Evolutionary conservation across 1,140 invertebrate genomes (phyloP), one percentile per base, ranked within the genome.

Genomic region (Palaemon carinicauda): DNA sequence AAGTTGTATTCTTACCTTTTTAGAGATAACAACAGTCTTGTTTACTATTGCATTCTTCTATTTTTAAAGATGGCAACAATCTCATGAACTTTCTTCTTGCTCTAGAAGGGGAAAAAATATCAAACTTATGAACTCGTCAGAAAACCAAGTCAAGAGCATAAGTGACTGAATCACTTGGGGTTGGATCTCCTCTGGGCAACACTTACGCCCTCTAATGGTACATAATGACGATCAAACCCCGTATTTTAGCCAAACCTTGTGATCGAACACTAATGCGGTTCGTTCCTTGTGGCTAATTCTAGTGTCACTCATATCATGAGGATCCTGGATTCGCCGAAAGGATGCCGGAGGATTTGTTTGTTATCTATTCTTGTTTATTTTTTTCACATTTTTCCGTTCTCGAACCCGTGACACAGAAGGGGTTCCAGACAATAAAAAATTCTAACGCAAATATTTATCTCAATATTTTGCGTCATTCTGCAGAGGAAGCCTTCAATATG

Each of bases 171-270:
- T 27, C 65, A 69, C 65, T 69, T 69, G 65, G 65, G 65, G 29
- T 69, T 69, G 65, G 29, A 69, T 24, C 65, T 69, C 65, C 65
- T n/a, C 24, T 21, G n/a, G 65, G 77, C 77, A 51, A 53, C 77
- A 79, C 51, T 79, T 69, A 69, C 29, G 29, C 65, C 24, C 65
- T 69, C 65, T 69, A 69, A 69, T 69, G 65, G 65, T 31, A 69
- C 65, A 21, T 69, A 69, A 69, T 69, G 65, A 21, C 12, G 65
- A 24, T 69, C 65, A 69, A 69, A 69, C 65, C 65, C 29, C 65
- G 65, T 21, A 69, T 69, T 69, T 24, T 31, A 69, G 24, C 65
- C 65, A 69, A 69, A 69, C 65, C 65, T 69, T 69, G 65, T 69
- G 65, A 69, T 69, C 65, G 65, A 29, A 69, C 65, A 69, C 65